Evolutionary conservation across 2,888 invertebrate species (phyloP).

Genomic region (Ophonus ardosiacus): DNA sequence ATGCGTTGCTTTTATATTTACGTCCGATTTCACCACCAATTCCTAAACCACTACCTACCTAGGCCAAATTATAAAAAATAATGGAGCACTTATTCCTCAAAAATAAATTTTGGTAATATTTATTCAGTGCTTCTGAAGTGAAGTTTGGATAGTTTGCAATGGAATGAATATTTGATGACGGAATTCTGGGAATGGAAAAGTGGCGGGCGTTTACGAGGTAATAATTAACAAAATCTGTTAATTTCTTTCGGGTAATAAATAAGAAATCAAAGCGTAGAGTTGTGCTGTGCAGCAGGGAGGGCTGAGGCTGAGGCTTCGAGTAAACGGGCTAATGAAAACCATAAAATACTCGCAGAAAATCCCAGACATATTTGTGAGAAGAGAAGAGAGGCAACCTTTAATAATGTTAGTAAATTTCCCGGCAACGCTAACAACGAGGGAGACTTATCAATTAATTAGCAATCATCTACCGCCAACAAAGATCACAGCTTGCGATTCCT

Average conservation of each 20-base stretch:
- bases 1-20: too few species aligned
- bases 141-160: too few species aligned
- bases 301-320: conserved; percentile 66
- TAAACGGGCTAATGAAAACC: conserved; percentile 71
- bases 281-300: conserved; percentile 30
- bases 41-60: too few species aligned
- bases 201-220: conserved; percentile 64
- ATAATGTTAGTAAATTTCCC: conserved; percentile 75
- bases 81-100: too few species aligned
- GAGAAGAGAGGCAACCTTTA: conserved; percentile 69
- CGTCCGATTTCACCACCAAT: too few species aligned
- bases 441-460: conserved; percentile 76
- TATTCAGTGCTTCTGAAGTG: too few species aligned
- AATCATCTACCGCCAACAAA: conserved; percentile 70
- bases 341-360: conserved; percentile 73
- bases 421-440: conserved; percentile 74
- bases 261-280: conserved; percentile 65
- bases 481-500: background rate
- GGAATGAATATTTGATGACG: background rate
- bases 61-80: too few species aligned
- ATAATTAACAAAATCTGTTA: conserved; percentile 69
- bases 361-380: conserved; percentile 75
- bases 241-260: conserved; percentile 67
- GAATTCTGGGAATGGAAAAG: conserved; percentile 14
- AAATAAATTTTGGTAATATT: too few species aligned